phyloP scores from a whole-genome alignment of 2,113 vertebrate species.

The Empidonax alnorum region DNA sequence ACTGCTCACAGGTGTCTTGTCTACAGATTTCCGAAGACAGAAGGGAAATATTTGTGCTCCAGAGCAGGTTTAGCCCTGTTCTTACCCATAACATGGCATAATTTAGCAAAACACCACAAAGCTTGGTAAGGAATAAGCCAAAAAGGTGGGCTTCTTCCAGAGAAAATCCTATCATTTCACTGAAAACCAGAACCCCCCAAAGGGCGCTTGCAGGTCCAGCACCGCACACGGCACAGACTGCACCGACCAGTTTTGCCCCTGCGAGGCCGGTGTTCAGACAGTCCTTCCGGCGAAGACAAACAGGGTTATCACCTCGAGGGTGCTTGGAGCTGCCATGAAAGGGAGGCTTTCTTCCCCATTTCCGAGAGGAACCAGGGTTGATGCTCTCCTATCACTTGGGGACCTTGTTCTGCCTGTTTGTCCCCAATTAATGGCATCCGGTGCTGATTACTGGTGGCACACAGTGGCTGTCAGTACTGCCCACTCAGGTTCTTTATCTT shows the following conservation, averaged over 20 bases:
- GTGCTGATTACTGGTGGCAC: background rate
- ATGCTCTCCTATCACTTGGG: background rate
- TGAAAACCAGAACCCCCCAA: background rate
- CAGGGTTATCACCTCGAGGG: background rate
- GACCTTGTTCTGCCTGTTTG: background rate
- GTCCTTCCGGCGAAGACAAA: background rate
- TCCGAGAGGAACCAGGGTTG: background rate
- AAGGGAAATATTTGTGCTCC: background rate
- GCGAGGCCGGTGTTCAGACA: accelerated
- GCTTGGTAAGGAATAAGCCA: background rate
- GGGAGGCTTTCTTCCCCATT: background rate
- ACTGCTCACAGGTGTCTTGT: accelerated
- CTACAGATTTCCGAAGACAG: background rate
- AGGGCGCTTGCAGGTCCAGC: accelerated
- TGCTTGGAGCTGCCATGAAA: background rate
- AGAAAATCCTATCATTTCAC: background rate
- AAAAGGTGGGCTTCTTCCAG: background rate
- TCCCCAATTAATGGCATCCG: background rate
- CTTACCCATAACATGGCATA: background rate
- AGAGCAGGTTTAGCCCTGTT: background rate
- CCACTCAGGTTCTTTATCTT: background rate
- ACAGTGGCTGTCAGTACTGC: background rate
- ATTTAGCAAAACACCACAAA: background rate
- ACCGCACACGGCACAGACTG: background rate
- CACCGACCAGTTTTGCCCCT: background rate